phyloP scores from a whole-genome alignment of 1,140 invertebrate species.

The Drosophila sechellia region DNA sequence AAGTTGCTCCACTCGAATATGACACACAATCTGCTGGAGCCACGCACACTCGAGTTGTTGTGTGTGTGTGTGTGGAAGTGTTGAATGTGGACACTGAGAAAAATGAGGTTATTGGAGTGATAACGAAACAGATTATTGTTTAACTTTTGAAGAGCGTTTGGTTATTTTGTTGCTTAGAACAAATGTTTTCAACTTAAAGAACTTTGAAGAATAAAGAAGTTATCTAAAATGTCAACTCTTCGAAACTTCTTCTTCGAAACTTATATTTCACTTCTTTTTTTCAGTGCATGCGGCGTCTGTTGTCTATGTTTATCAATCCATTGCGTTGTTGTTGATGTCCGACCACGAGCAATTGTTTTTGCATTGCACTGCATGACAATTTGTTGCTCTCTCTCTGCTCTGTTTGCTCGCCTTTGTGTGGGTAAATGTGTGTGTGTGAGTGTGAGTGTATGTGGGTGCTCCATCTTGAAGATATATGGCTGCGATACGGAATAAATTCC shows the following conservation, averaged over 20 bases:
- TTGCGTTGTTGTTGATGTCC: slow-evolving; percentile 52
- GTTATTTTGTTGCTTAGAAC: too few species aligned
- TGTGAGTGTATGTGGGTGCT: slow-evolving; percentile 25
- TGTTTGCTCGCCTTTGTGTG: not conserved
- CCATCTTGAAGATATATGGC: slow-evolving; percentile 50
- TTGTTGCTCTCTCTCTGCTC: slow-evolving; percentile 55
- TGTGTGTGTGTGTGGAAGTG: not conserved
- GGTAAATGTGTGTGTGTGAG: not conserved
- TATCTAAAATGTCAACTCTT: too few species aligned
- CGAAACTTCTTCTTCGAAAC: too few species aligned
- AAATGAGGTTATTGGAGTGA: not conserved
- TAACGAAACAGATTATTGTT: too few species aligned
- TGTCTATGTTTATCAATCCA: slow-evolving; percentile 73
- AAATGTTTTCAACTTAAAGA: too few species aligned
- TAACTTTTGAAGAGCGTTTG: too few species aligned
- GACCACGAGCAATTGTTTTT: slow-evolving; percentile 58
- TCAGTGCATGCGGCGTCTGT: slow-evolving; percentile 42
- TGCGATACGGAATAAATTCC: slow-evolving; percentile 46
- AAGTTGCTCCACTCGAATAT: slow-evolving; percentile 39
- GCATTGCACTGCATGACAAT: slow-evolving; percentile 55
- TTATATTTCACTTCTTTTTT: not conserved
- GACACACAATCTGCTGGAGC: slow-evolving; percentile 31
- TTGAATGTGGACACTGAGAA: not conserved
- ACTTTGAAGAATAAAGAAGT: too few species aligned
- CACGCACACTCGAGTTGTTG: slow-evolving; percentile 10